Base-by-base conservation (phyloP, 92 coral and sea anemone genomes). In the Anthopleura xanthogrammica region DNA sequence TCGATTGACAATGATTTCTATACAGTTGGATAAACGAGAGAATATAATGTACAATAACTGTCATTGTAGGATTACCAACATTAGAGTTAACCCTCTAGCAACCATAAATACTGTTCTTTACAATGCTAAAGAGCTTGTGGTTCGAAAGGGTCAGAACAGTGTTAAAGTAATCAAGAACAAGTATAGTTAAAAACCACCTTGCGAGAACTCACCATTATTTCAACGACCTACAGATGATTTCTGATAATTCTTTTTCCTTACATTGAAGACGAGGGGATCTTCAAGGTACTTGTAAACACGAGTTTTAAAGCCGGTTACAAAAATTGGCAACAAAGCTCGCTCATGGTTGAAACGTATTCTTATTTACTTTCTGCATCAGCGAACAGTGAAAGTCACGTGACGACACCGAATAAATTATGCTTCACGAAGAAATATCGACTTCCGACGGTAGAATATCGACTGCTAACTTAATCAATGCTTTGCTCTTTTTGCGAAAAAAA, bases 351-450 rank as follows among this genome's bases (percentile, higher is more conserved):
- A 79, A 57, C 64, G 64, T 60, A 77, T 77, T 77, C 82, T 80
- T 80, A 80, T 62, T 62, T 65, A 80, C 83, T 80, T 80, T 80
- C 83, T 80, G 83, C 83, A 80, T 65, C 77, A 80, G 83, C 83
- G 83, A 80, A 80, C 83, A 48, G 83, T 65, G 73, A 80, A 80
- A 66, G 24, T 80, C 83, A 80, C 83, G 83, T 80, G 83, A 80
- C 76, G 42, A 68, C 6, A 68, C 60, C 5, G 83, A 80, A 80
- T 80, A 80, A 7, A 62, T 62, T 62, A 39, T 11, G 5, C 39
- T 3, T 22, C 22, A 64, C 83, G 83, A 64, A 20, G 72, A 12
- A 9, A 19, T 80, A 80, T 80, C 76, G 83, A 80, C 46, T 62
- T 3, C 24, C 43, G 42, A 46, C 83, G 83, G 24, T 46, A 9